A percentile compares a stretch with the other conserved stretches of the same genome.
phyloP scores from a whole-genome alignment of 1,140 invertebrate genomes.

The Ladona fulva region DNA sequence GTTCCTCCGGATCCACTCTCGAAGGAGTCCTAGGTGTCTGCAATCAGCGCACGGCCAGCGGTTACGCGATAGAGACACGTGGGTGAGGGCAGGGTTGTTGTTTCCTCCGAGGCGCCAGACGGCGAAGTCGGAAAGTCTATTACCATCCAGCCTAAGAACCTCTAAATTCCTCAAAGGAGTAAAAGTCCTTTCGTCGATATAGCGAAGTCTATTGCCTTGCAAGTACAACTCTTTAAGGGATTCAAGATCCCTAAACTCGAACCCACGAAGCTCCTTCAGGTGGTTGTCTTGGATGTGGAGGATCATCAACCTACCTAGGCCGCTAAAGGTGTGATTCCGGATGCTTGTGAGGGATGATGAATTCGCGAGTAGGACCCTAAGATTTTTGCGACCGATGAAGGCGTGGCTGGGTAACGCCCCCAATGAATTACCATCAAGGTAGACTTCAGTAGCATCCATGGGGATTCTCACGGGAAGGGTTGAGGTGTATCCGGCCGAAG shows the following conservation, averaged over 20 bases:
- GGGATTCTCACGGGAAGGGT: constrained; percentile 78
- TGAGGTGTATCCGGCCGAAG: constrained; percentile 58
- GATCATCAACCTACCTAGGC: constrained; percentile 62
- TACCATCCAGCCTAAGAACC: constrained; percentile 74
- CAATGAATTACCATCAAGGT: constrained; percentile 84
- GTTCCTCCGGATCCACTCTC: constrained; percentile 32
- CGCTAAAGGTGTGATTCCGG: constrained; percentile 84
- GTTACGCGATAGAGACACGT: constrained; percentile 34
- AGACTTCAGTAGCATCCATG: constrained; percentile 90
- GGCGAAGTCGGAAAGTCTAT: constrained; percentile 68
- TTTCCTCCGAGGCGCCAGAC: constrained; percentile 35
- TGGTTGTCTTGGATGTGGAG: constrained; percentile 80
- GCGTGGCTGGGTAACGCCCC: constrained; percentile 77
- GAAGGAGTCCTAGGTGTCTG: constrained; percentile 32
- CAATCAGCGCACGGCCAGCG: constrained; percentile 40
- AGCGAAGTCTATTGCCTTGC: constrained; percentile 75
- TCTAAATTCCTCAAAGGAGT: constrained; percentile 67
- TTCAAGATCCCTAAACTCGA: constrained; percentile 73
- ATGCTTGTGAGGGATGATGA: constrained; percentile 75
- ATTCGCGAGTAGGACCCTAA: constrained; percentile 78
- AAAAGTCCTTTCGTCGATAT: constrained; percentile 78
- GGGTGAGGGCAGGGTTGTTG: constrained; percentile 29
- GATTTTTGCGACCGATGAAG: constrained; percentile 81
- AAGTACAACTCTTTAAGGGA: constrained; percentile 75
- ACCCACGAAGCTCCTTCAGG: constrained; percentile 67